Conservation (phyloP, 2,113 vertebrate species). For the Paratilapia polleni region DNA sequence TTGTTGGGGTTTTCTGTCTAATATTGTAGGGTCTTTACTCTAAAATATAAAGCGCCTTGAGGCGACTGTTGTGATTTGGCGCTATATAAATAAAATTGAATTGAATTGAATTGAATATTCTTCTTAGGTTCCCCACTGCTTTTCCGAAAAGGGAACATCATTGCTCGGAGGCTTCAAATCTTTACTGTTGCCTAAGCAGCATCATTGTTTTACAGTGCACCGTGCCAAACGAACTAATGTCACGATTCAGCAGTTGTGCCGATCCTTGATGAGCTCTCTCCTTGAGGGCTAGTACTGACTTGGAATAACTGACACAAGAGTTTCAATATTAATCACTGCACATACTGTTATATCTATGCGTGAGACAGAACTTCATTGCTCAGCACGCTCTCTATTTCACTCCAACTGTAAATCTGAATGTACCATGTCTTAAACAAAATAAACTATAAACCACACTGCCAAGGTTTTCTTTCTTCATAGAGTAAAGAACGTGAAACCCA, state of each 20-base stretch:
- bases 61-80: too few species aligned
- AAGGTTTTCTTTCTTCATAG: neutral
- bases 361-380: neutral
- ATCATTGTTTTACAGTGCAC: neutral
- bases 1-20: too few species aligned
- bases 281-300: slow-evolving; percentile 16
- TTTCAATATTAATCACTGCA: slow-evolving; percentile 33
- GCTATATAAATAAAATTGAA: too few species aligned
- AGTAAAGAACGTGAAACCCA: neutral
- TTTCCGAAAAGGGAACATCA: neutral
- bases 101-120: too few species aligned
- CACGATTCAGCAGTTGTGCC: slow-evolving; percentile 30
- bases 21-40: too few species aligned
- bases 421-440: slow-evolving; percentile 22
- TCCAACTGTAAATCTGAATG: slow-evolving; percentile 3
- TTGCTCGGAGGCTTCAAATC: neutral
- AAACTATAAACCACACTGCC: neutral
- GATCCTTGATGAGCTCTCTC: neutral
- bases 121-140: neutral
- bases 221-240: neutral
- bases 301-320: slow-evolving; percentile 5
- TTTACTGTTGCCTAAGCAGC: neutral
- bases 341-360: neutral
- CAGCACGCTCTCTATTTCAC: neutral
- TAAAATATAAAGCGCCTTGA: too few species aligned